Conservation (phyloP, 2,888 invertebrate species). For the Cataglyphis rosenhaueri region DNA sequence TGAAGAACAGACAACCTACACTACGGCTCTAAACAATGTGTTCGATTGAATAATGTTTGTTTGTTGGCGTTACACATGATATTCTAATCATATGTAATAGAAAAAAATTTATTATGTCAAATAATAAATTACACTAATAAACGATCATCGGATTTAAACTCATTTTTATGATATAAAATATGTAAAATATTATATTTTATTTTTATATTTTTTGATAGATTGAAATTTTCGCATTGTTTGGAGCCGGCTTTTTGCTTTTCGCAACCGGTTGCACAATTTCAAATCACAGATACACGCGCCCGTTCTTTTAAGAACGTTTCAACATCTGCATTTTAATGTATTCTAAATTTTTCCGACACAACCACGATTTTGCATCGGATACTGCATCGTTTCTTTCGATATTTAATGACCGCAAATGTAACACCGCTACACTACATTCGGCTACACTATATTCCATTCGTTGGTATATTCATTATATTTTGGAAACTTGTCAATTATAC, state of each 20-base stretch:
- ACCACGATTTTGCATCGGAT: background rate
- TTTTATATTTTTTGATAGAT: slow-evolving; percentile 24
- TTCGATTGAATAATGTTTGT: slow-evolving; percentile 5
- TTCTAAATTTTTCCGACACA: slow-evolving; percentile 2
- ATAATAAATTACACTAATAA: slow-evolving; percentile 1
- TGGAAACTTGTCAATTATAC: background rate
- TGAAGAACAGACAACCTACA: slow-evolving; percentile 26
- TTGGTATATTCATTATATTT: background rate
- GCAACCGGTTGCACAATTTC: slow-evolving; percentile 54
- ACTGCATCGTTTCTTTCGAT: background rate
- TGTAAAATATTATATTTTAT: background rate
- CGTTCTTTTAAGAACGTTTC: slow-evolving; percentile 54
- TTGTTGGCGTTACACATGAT: slow-evolving; percentile 9
- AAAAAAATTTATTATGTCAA: slow-evolving; percentile 29
- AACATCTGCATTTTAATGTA: slow-evolving; percentile 18
- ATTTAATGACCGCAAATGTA: background rate
- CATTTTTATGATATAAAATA: slow-evolving; percentile 14
- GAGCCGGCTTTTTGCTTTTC: slow-evolving; percentile 16
- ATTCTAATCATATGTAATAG: slow-evolving; percentile 22
- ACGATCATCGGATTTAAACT: background rate
- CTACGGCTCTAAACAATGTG: background rate
- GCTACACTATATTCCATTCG: background rate
- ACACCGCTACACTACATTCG: background rate
- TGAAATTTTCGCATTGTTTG: slow-evolving; percentile 36
- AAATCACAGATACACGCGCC: slow-evolving; percentile 72